Base-by-base conservation (phyloP, 30 jellyfish, hydroid and myxozoan genomes). In the Morbakka virulenta region DNA sequence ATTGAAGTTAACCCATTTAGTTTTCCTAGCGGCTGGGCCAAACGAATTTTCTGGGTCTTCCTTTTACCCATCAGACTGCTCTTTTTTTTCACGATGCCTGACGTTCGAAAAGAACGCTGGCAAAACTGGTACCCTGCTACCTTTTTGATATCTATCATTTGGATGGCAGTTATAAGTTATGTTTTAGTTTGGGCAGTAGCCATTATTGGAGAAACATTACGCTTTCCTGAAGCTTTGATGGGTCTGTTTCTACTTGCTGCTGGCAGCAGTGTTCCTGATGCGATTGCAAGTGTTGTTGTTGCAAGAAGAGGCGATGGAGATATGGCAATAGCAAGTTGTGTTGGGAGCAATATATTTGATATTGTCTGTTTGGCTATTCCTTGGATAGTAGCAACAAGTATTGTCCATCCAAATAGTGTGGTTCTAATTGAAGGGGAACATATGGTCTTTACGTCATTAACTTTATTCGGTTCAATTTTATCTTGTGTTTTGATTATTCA, bases 251-350 rank as follows among this genome's bases (percentile, higher is more conserved):
- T 83, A 9, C 51, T 83, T 17, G 95, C 95, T 2, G 76, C 72
- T 31, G 95, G 95, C 3, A 65, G 89, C 30, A 83, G 95, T 76
- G 67, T 83, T 26, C 95, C 95, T 11, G 95, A 83, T 68, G 93
- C 95, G 20, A 21, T 83, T 17, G 52, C 95, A 0, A 83, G 95
- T 48, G 63, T 83, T n/a, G 29, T 35, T 22, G 95, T 83, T 20
- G 95, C 93, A 32, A 50, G 81, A 22, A 62, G 57, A 77, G 95
- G 95, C 9, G 57, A 41, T 17, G 57, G 57, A 6, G 57, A 41
- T 41, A 41, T 41, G 57, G 57, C 57, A 12, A 4, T 65, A 3
- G 77, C 77, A 9, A 65, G 31, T 28, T 65, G 77, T 22, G 77
- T 65, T 23, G 77, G 77, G 17, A 65, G 77, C 22, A 65, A 65